A percentile compares a stretch with the other conserved stretches of the same genome.
phyloP scores from a whole-genome alignment of 2,113 vertebrate species.

The Uria lomvia region DNA sequence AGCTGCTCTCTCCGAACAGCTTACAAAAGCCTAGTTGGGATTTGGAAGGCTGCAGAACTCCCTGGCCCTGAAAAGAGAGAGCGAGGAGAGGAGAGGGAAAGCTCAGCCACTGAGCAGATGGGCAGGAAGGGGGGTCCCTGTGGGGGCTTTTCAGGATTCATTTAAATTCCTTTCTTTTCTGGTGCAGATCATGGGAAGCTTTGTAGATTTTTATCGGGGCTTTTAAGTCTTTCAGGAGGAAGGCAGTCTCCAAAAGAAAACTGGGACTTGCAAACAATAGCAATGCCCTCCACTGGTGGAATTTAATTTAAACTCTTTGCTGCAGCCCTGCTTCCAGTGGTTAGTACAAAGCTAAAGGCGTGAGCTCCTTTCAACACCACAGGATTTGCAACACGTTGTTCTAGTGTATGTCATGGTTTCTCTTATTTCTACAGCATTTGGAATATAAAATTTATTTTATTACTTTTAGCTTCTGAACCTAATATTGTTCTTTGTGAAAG shows the following conservation, averaged over 20 bases:
- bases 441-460: neutral
- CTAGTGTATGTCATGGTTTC: neutral
- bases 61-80: neutral
- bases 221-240: neutral
- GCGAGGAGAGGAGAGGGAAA: neutral
- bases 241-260: neutral
- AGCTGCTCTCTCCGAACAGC: neutral
- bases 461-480: neutral
- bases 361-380: neutral
- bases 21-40: neutral
- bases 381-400: neutral
- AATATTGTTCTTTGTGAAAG: neutral
- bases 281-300: conserved; percentile 7
- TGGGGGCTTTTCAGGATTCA: neutral
- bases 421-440: neutral
- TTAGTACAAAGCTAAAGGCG: neutral
- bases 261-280: conserved; percentile 3
- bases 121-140: neutral
- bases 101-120: neutral
- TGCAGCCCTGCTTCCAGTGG: neutral
- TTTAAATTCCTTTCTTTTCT: neutral
- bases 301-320: neutral
- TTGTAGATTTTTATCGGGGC: neutral
- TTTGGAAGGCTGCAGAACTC: neutral
- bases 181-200: neutral